Evolutionary conservation across 2,888 invertebrate species (phyloP).

Genomic region (Apamea sordens): DNA sequence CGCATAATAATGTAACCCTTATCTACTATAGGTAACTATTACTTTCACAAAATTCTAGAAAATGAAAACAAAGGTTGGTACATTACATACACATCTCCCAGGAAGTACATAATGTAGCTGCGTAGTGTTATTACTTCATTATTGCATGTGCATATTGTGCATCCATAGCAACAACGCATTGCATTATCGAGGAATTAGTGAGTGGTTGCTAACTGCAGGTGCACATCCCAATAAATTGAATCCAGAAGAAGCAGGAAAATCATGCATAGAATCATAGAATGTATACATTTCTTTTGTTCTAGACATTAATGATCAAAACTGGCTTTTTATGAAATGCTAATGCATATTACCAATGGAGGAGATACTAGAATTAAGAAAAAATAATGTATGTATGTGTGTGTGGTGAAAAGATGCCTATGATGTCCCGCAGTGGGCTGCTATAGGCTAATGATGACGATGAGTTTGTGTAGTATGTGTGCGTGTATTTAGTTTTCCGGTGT

Average conservation of each 20-base stretch:
- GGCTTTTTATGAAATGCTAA: background rate
- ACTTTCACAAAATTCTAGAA: conserved; percentile 31
- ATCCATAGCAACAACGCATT: conserved; percentile 38
- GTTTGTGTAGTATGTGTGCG: too few relatives aligned
- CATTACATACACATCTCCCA: background rate
- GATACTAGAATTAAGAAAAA: background rate
- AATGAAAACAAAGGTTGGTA: background rate
- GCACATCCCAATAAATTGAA: background rate
- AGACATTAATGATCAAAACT: background rate
- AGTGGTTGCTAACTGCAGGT: conserved; percentile 14
- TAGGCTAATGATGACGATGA: too few relatives aligned
- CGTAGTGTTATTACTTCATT: conserved; percentile 15
- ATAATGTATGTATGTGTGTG: background rate
- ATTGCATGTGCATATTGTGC: conserved; percentile 38
- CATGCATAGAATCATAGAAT: background rate
- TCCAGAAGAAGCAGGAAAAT: background rate
- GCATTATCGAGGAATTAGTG: conserved; percentile 23
- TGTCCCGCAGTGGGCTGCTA: too few relatives aligned
- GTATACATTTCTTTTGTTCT: background rate
- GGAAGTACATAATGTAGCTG: conserved; percentile 9
- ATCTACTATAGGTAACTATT: conserved; percentile 9
- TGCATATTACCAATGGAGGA: background rate
- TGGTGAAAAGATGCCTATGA: background rate
- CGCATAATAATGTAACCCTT: conserved; percentile 6
- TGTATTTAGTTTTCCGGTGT: too few relatives aligned